phyloP scores from a whole-genome alignment of 1,140 invertebrate species.

The Choristoneura fumiferana region DNA sequence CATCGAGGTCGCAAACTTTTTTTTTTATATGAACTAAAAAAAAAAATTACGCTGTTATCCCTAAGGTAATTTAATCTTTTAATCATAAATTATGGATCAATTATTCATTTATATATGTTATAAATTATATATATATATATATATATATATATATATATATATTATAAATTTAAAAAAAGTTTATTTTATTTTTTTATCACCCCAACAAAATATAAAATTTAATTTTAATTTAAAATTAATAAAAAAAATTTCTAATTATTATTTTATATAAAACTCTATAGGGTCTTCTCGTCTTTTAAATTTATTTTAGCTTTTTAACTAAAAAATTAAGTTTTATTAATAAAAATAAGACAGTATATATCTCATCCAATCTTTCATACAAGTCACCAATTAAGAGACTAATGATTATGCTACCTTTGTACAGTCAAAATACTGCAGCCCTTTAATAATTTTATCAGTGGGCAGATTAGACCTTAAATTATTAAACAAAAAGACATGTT shows the following conservation, averaged over 20 bases:
- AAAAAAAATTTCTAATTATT: slow-evolving; percentile 37
- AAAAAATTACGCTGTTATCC: slow-evolving; percentile 86
- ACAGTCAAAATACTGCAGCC: slow-evolving; percentile 83
- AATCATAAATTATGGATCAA: slow-evolving; percentile 69
- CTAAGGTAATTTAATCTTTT: slow-evolving; percentile 83
- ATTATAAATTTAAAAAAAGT: too few species aligned
- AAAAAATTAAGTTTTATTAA: slow-evolving; percentile 78
- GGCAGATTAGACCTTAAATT: slow-evolving; percentile 82
- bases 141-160: too few species aligned
- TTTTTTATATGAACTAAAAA: slow-evolving; percentile 81
- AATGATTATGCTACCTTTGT: slow-evolving; percentile 87
- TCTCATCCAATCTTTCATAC: slow-evolving; percentile 82
- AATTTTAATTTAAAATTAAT: slow-evolving; percentile 54
- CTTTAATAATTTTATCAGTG: slow-evolving; percentile 81
- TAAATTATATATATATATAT: not conserved
- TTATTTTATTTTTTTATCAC: slow-evolving; percentile 26
- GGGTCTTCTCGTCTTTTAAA: slow-evolving; percentile 81
- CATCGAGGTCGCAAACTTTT: slow-evolving; percentile 88
- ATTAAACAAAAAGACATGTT: slow-evolving; percentile 80
- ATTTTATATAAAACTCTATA: slow-evolving; percentile 79
- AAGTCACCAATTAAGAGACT: slow-evolving; percentile 83
- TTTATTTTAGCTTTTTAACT: slow-evolving; percentile 82
- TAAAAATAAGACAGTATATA: slow-evolving; percentile 58
- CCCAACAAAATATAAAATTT: slow-evolving; percentile 70
- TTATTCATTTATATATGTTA: slow-evolving; percentile 57